Evolutionary conservation across 2,113 vertebrate genomes (phyloP), one percentile per base, ranked within the genome.

Genomic region (Antennarius striatus): DNA sequence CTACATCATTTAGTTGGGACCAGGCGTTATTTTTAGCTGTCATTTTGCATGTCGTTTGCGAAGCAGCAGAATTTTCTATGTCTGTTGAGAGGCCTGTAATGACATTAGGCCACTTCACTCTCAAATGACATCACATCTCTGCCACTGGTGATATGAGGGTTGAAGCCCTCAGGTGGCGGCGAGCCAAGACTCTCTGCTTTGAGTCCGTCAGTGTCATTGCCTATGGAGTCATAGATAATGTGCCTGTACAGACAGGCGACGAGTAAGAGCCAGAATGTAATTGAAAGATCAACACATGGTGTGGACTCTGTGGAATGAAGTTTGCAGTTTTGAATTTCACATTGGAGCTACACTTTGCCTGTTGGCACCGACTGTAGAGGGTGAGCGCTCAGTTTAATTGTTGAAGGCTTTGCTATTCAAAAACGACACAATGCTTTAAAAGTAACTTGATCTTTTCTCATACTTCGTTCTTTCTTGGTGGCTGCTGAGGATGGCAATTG

Each of bases 91-190:
- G 64, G 39, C 52, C 52, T 16, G n/a, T 66, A 74, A 65, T 52
- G 65, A 64, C 71, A 75, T 63, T 36, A 68, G 58, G 56, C 46
- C 46, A 36, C 58, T 75, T 73, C 65, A 62, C 63, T 13, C 63
- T 61, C 68, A 66, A 17, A 75, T 80, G 69, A 85, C 32, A 69
- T 84, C 73, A 80, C 77, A 69, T 51, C 67, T 77, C 72, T 89
- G 77, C 58, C 56, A 54, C 78, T 79, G 54, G 71, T 61, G 72
- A 63, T 49, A 17, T 11, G 64, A 75, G 56, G 48, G 50, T 52
- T 17, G 65, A n/a, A 64, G 65, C 58, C 56, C 50, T 22, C 32
- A 1, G 73, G 71, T 22, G 10, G 48, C 77, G 39, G 56, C 14
- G 9, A 65, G 67, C 67, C 64, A 55, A 65, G 71, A 46, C 52